Evolutionary conservation across 2,797 vertebrate genomes (phyloP), one percentile per base, ranked within the genome.

Genomic region (Periparus ater): DNA sequence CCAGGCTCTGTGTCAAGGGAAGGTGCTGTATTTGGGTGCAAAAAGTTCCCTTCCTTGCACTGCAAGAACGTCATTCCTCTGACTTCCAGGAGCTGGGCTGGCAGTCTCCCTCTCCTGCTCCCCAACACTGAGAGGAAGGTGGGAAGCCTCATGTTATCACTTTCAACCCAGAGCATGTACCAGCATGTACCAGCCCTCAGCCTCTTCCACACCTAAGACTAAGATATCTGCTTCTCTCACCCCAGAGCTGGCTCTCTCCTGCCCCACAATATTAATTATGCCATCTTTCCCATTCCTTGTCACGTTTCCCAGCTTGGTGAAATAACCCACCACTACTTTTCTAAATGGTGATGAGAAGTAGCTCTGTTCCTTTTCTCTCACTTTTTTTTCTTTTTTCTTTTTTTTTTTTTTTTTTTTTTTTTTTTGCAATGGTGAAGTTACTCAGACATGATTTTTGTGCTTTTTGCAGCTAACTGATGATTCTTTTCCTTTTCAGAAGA

Each of bases 351-450:
- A 82, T 19, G 48, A 93, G 34, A 11, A 91, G 9, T 23, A 66
- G 32, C 29, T 79, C n/a, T 80, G 36, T 17, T 71, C 27, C 17
- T 53, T 30, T 51, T 72, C 7, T 48, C 10, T 60, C 8, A 32
- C 10, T 19, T 2, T 23, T 4, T 32, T 0, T 32, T 6, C 34
- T 10, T 17, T 2, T 62, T 10, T 17, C 1, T 62, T 23, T 48
- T 19, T 10, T 11, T 6, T 38, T 19, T 19, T 54, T 6, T 32
- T n/a, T 30, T 5, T 7, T 47, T 22, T n/a, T 50, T 44, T n/a
- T 22, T 38, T 40, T 65, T 29, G 0, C 26, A 55, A 3, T 15
- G 4, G 17, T 74, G 61, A 8, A 75, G 58, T 67, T 58, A 57
- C 30, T 74, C 47, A 58, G 7, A 57, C 21, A 11, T 48, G 4